phyloP scores from a whole-genome alignment of 2,797 vertebrate genomes.

The Phrynocephalus forsythii region DNA sequence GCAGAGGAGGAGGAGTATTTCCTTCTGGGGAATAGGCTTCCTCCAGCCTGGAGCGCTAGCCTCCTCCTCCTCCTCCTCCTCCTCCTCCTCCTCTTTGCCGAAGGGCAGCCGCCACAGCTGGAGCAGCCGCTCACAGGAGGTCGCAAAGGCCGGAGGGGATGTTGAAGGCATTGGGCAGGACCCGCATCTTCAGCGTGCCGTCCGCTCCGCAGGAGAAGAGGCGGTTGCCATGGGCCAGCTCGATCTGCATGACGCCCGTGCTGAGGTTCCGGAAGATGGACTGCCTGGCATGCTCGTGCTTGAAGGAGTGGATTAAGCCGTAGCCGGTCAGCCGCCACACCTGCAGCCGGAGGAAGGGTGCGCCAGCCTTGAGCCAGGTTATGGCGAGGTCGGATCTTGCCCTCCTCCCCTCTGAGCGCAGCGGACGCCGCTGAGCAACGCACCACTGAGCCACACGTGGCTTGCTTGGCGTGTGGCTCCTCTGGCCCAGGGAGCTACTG shows the following conservation, averaged over 20 bases:
- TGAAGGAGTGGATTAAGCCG: conserved; percentile 94
- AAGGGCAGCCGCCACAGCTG: conserved; percentile 17
- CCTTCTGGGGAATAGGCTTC: conserved; percentile 15
- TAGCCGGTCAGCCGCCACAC: conserved; percentile 94
- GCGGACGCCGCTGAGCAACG: too few species aligned
- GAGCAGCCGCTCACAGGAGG: conserved; percentile 81
- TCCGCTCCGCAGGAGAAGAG: conserved; percentile 98
- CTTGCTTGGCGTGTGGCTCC: too few species aligned
- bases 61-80: conserved; percentile 35
- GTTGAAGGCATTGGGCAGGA: conserved; percentile 92
- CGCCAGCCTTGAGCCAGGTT: background rate
- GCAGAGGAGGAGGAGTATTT: conserved; percentile 10
- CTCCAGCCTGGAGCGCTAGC: too few species aligned
- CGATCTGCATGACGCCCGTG: conserved; percentile 94
- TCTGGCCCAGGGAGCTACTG: background rate
- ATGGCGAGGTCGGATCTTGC: conserved; percentile 4
- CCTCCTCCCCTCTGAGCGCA: too few species aligned
- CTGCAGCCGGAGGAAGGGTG: conserved; percentile 75
- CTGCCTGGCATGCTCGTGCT: conserved; percentile 95
- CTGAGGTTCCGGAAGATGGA: conserved; percentile 98
- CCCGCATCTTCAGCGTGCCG: conserved; percentile 96
- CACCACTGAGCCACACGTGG: too few species aligned
- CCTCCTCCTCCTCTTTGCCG: conserved; percentile 10
- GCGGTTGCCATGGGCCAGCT: conserved; percentile 89
- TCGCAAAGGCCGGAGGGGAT: conserved; percentile 89